Conservation (phyloP, 2,113 vertebrate species). For the Ranitomeya variabilis region DNA sequence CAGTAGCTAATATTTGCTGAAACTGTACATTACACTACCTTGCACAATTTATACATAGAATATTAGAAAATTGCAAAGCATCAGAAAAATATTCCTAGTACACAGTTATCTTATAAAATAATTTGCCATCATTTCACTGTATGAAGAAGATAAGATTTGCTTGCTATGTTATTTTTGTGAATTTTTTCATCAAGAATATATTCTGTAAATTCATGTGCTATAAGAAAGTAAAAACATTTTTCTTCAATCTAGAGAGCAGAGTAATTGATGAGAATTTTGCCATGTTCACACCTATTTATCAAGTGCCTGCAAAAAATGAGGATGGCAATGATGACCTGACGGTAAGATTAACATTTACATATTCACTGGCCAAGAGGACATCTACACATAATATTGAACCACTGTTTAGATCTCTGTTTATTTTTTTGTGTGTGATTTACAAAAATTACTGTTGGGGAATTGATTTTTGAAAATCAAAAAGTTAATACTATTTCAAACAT, state of each 20-base stretch:
- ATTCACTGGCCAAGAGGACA: no score
- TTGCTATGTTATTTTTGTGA: background rate
- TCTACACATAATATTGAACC: background rate
- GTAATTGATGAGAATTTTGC: conserved; percentile 58
- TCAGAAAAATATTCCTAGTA: no score
- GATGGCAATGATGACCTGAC: conserved; percentile 45
- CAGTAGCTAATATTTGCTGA: no score
- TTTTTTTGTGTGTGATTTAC: background rate
- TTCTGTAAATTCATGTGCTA: background rate
- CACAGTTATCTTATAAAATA: no score
- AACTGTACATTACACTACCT: no score
- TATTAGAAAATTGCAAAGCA: no score
- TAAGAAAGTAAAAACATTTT: background rate
- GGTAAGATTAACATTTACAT: background rate
- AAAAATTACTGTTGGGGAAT: background rate
- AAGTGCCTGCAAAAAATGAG: conserved; percentile 51
- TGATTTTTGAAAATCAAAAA: background rate
- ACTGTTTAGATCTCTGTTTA: background rate
- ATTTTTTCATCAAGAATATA: background rate
- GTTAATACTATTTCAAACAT: background rate
- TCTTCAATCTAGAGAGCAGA: conserved; percentile 54
- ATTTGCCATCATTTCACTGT: no score
- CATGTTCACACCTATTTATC: conserved; percentile 59
- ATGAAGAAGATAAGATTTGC: no score
- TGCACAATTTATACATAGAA: no score